phyloP scores from a whole-genome alignment of 2,113 vertebrate species.

The Phocoena sinus region DNA sequence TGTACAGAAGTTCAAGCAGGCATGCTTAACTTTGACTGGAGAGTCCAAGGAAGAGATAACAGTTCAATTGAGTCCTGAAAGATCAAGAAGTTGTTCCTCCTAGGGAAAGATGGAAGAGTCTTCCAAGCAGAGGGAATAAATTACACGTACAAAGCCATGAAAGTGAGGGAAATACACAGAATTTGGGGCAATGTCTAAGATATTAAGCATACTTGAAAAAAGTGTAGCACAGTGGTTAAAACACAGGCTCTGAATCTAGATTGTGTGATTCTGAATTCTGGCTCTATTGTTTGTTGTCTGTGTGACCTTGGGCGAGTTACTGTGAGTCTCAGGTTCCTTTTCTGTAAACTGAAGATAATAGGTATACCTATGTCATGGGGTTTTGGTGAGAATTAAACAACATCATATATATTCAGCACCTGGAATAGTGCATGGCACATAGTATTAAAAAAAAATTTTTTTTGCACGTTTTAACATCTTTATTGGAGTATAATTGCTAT shows the following conservation, averaged over 20 bases:
- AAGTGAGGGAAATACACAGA: not conserved
- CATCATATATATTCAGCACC: not conserved
- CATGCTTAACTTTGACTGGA: not conserved
- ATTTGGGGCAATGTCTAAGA: not conserved
- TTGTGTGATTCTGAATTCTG: not conserved
- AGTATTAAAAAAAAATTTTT: not conserved
- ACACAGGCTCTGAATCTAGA: not conserved
- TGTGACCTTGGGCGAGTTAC: not conserved
- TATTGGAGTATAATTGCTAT: no score
- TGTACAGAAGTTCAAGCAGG: not conserved
- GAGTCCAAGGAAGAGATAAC: not conserved
- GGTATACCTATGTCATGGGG: not conserved
- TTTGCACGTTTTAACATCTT: no score
- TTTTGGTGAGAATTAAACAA: not conserved
- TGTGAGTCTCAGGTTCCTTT: not conserved
- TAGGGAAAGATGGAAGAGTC: not conserved
- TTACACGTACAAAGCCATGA: not conserved
- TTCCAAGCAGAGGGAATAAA: conserved; percentile 1
- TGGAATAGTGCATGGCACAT: not conserved
- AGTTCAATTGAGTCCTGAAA: not conserved
- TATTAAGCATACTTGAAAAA: not conserved
- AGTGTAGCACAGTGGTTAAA: not conserved
- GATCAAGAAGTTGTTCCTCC: not conserved
- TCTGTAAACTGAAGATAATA: not conserved
- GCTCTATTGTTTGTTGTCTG: not conserved